Base-by-base conservation (phyloP, 2,888 invertebrate species). In the Nomada flava region DNA sequence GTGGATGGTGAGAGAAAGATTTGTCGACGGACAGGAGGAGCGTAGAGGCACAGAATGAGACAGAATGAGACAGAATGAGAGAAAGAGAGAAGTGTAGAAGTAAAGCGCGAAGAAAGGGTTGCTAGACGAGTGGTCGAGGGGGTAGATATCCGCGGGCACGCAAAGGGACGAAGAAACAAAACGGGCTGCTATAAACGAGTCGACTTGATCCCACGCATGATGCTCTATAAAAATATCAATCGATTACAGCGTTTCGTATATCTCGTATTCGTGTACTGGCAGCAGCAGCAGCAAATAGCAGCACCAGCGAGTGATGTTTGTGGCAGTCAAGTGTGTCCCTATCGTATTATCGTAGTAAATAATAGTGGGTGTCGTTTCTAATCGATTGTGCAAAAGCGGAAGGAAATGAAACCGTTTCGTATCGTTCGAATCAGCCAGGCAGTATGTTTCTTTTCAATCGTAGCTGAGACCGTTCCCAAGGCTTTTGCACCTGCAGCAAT, bases 251-350 rank as follows among this genome's bases (percentile, higher is more conserved):
- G 57, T 76, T 71, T 55, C 57, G 36, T 44, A 68, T 70, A 50
- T 70, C 70, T 29, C 50, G 68, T 76, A 77, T 72, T 72, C 44
- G 71, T 74, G 74, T 82, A 84, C 77, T 87, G 81, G 83, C 84
- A 85, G 73, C 78, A 85, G 87, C 85, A 73, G 76, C 80, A 81
- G 85, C 86, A 69, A 63, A 72, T 76, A 87, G 84, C 84, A 86
- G 84, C 83, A 84, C 77, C 84, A 73, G 77, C 85, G 67, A 84
- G 75, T 75, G 73, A 70, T 63, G 60, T 72, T 68, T 65, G 44
- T 36, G 70, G 47, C 29, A 42, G 44, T 64, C 53, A 0, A 74
- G 70, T 62, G 74, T 74, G 76, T 80, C 72, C 20, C 62, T 79
- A 79, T 79, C 71, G 79, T 78, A 65, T 79, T 62, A 60, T 47